Evolutionary conservation across 2,113 vertebrate species (phyloP).

Genomic region (Embiotoca jacksoni): DNA sequence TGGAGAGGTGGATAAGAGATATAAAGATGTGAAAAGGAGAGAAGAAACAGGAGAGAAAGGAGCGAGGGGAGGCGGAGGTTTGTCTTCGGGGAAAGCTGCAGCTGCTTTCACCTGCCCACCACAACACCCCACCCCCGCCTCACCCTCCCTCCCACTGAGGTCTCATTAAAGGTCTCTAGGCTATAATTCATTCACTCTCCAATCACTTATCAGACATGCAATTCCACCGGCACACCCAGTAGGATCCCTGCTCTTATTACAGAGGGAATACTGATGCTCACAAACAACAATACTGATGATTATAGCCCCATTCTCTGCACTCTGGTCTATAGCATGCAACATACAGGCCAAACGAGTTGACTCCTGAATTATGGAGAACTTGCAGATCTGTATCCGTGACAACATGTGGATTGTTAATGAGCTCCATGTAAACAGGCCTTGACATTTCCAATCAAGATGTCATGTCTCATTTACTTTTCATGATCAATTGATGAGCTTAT

Average conservation of each 20-base stretch:
- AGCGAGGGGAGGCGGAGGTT: background rate
- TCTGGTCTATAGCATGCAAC: conserved; percentile 21
- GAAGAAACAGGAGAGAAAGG: background rate
- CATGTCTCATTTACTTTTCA: background rate
- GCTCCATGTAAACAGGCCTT: conserved; percentile 11
- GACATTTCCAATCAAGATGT: background rate
- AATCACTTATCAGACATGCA: conserved; percentile 72
- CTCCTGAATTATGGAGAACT: conserved; percentile 60
- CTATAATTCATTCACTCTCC: conserved; percentile 76
- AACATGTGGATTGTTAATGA: conserved; percentile 37
- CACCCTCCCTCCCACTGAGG: conserved; percentile 54
- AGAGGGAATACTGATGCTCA: conserved; percentile 46
- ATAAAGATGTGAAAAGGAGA: conserved; percentile 43
- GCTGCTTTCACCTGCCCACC: conserved; percentile 73
- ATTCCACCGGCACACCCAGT: conserved; percentile 37
- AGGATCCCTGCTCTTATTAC: conserved; percentile 35
- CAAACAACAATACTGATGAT: background rate
- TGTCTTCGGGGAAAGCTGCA: conserved; percentile 57
- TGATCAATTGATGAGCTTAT: background rate
- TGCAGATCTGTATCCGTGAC: conserved; percentile 44
- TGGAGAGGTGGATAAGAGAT: conserved; percentile 42
- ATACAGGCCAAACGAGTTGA: conserved; percentile 29
- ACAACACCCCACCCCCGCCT: conserved; percentile 19
- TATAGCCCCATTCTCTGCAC: background rate
- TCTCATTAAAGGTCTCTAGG: conserved; percentile 77